Conservation (phyloP, 2,113 vertebrate genomes). For the Mionectes macconnelli region DNA sequence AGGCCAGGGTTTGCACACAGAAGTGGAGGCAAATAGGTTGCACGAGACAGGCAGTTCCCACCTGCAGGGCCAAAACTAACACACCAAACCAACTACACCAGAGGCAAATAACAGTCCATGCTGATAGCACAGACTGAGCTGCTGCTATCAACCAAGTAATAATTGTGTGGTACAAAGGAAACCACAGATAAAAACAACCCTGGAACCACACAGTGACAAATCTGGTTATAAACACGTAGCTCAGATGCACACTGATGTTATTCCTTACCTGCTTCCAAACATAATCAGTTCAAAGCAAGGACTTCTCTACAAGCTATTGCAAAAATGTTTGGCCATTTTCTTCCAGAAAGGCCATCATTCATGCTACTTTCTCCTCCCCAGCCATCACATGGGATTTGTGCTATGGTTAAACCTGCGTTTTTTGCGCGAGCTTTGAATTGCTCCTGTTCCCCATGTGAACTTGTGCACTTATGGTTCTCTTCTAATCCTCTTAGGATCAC, state of each 20-base stretch:
- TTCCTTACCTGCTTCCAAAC: background rate
- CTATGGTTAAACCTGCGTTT: rapidly evolving
- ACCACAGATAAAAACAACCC: background rate
- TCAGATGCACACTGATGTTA: rapidly evolving
- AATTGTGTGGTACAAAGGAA: background rate
- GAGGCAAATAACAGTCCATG: background rate
- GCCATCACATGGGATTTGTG: background rate
- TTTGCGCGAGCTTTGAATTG: background rate
- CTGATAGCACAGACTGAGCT: background rate
- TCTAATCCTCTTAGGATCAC: conserved; percentile 30
- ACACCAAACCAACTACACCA: background rate
- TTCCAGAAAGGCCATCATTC: background rate
- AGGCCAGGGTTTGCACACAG: background rate
- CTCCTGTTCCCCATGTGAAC: background rate
- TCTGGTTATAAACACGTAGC: background rate
- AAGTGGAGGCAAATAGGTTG: background rate
- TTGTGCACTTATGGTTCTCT: background rate
- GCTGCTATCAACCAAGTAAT: background rate
- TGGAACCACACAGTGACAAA: background rate
- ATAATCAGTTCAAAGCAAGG: background rate
- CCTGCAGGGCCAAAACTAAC: background rate
- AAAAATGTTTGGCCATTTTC: background rate
- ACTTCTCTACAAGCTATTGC: background rate
- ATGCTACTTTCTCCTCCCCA: background rate
- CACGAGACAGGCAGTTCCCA: background rate